Evolutionary conservation across 1,140 invertebrate genomes (phyloP), one percentile per base, ranked within the genome.

Genomic region (Drosophila yakuba): DNA sequence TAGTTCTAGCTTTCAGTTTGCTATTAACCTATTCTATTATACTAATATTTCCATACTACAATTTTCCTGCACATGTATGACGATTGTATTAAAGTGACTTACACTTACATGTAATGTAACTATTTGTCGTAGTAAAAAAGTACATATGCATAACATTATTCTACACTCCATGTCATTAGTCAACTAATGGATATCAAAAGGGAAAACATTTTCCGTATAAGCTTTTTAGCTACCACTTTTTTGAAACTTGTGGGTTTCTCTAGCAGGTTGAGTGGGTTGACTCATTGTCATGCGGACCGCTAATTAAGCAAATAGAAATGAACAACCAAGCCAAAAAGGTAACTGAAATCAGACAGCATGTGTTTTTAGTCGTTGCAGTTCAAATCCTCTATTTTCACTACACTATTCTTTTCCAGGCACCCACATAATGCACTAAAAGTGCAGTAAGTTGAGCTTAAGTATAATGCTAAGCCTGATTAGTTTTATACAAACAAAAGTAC

Each of bases 301-400:
- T 88, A 88, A 88, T 88, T 88, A 88, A 89, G 71, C 61, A 51
- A 25, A 72, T 76, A 67, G 51, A 67, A 77, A 48, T 59, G 48
- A 20, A 23, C 23, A 23, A 28, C 11, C 20, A 28, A 36, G 12
- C 59, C 32, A 58, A n/a, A 23, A 64, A 66, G 63, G 60, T 66
- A 17, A 32, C 15, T 44, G 23, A 28, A 43, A 66, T 66, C 36
- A 67, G 14, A 28, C 36, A 32, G 23, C 28, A 44, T 20, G 43
- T 44, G 17, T 20, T 11, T 44, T 44, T 12, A 20, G 43, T 20
- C 43, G 23, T 25, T 39, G 38, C 20, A n/a, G 12, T 61, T 11
- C 14, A 28, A 32, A n/a, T 57, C 15, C n/a, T 23, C 44, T 25
- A 28, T 45, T 62, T 62, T 3, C 8, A 32, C 32, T 12, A 32